These are phyloP conservation scores for Clamator glandarius DNA, from an alignment of 2,797 vertebrate genomes.

Conservation along the genomic window DNA sequence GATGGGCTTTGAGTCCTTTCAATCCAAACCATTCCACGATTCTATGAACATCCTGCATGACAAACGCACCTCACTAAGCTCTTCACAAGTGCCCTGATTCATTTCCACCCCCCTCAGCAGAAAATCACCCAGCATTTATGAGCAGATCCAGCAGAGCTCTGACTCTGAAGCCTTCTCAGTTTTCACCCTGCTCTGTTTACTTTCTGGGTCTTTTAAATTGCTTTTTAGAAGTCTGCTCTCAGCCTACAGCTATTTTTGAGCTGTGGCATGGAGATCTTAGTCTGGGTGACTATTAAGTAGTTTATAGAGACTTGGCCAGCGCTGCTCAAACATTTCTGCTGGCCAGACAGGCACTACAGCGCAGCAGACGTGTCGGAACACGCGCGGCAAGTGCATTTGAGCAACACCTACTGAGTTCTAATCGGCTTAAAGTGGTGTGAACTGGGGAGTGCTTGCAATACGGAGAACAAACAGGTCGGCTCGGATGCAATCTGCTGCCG, in stretches of 20 bases:
- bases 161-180: background rate
- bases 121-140: rapidly evolving
- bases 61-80: background rate
- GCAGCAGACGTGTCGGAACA: background rate
- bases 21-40: no score
- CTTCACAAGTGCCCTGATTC: background rate
- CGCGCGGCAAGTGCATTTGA: background rate
- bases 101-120: background rate
- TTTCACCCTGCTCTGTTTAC: background rate
- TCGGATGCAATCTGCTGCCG: rapidly evolving
- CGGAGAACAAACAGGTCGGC: rapidly evolving
- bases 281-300: background rate
- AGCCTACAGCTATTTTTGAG: constrained; percentile 33
- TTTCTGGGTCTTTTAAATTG: background rate
- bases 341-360: background rate
- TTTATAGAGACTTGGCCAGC: constrained; percentile 11
- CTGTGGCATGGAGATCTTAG: background rate
- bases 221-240: background rate
- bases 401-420: background rate
- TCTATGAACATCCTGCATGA: background rate
- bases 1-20: no score
- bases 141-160: background rate
- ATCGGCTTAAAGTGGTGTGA: background rate
- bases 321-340: background rate
- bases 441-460: rapidly evolving